These are phyloP conservation scores for Cheilosia vernalis DNA, from an alignment of 2,888 invertebrate genomes.

Conservation along the genomic window DNA sequence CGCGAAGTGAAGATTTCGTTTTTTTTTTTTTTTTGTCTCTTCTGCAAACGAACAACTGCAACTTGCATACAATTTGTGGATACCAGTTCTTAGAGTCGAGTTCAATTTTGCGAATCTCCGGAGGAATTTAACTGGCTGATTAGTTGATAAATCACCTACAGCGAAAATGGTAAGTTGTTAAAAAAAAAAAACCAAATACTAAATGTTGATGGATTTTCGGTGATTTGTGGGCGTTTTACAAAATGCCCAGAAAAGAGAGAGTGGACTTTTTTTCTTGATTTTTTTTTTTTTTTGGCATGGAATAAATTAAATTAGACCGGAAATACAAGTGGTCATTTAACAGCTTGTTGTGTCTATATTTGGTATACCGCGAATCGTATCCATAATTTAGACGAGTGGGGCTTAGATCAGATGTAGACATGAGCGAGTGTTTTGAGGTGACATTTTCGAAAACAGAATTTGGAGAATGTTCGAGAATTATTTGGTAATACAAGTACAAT, in stretches of 20 bases:
- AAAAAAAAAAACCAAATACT: too few relatives aligned
- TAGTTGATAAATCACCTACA: conserved; percentile 4
- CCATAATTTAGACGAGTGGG: neutral
- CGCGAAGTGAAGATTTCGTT: conserved; percentile 37
- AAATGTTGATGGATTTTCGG: neutral
- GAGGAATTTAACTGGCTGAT: conserved; percentile 48
- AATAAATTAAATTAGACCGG: neutral
- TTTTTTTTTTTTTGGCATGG: neutral
- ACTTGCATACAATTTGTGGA: conserved; percentile 48
- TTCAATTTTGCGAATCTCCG: conserved; percentile 17
- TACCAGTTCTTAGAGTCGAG: conserved; percentile 50
- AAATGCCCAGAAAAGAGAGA: neutral
- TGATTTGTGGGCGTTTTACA: neutral
- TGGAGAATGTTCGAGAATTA: too few relatives aligned
- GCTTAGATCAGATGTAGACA: too few relatives aligned
- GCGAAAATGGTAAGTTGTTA: conserved; percentile 10
- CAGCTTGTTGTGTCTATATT: neutral
- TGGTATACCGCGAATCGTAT: neutral
- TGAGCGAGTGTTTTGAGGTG: too few relatives aligned
- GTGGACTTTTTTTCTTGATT: neutral
- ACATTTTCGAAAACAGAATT: too few relatives aligned
- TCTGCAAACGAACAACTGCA: conserved; percentile 21
- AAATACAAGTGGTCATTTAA: too few relatives aligned
- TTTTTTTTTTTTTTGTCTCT: neutral
- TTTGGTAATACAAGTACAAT: too few relatives aligned